Conservation (phyloP, 1,140 invertebrate genomes). For the Sesamia nonagrioides region DNA sequence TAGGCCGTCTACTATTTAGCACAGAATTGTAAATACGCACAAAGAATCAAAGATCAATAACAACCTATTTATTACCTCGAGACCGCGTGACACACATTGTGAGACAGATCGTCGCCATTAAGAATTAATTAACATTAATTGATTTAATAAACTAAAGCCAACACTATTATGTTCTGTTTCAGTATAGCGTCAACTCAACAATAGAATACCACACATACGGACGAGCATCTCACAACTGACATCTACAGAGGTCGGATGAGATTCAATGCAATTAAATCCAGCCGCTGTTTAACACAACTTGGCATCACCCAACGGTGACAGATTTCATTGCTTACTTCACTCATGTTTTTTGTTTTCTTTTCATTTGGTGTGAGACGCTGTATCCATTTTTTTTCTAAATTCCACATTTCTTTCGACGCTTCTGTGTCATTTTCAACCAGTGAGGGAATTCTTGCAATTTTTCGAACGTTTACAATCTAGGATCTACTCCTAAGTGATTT, state of each 20-base stretch:
- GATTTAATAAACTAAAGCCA: not conserved
- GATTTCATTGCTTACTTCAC: constrained; percentile 52
- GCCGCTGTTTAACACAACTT: constrained; percentile 41
- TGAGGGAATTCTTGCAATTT: no score
- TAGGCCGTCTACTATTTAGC: not conserved
- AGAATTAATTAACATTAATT: constrained; percentile 1
- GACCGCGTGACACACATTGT: not conserved
- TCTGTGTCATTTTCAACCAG: not conserved
- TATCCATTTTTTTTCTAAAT: constrained; percentile 1
- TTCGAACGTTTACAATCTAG: no score
- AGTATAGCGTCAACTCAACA: constrained; percentile 10
- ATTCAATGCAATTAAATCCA: constrained; percentile 51
- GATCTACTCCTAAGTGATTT: no score
- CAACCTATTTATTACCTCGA: no score
- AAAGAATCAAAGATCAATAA: no score
- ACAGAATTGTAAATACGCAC: not conserved
- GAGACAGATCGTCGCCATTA: not conserved
- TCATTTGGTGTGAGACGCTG: not conserved
- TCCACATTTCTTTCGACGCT: not conserved
- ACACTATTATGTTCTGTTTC: not conserved
- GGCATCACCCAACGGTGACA: constrained; percentile 52
- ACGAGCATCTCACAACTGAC: constrained; percentile 45
- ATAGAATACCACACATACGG: constrained; percentile 5
- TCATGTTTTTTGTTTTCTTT: constrained; percentile 51
- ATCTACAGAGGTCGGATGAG: constrained; percentile 52